These are phyloP conservation scores for Pollenia angustigena DNA, from an alignment of 2,888 invertebrate species.

Conservation along the genomic window DNA sequence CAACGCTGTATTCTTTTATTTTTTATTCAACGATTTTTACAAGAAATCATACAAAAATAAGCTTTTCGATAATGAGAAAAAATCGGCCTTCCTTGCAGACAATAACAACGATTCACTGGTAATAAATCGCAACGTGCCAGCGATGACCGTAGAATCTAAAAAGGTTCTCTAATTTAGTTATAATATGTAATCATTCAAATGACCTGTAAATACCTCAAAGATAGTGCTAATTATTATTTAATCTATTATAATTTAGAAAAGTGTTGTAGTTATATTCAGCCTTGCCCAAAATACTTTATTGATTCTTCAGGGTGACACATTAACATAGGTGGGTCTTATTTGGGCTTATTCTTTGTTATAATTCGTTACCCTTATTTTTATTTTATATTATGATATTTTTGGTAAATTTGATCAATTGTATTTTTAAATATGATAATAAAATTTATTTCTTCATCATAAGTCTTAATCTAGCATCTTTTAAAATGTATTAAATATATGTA, in stretches of 20 bases:
- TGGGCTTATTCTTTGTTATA: no score
- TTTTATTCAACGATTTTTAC: constrained; percentile 96
- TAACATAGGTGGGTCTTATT: no score
- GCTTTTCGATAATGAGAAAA: constrained; percentile 75
- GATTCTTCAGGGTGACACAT: no score
- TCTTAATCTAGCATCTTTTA: no score
- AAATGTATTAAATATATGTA: no score
- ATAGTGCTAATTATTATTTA: constrained; percentile 38
- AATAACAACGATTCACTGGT: constrained; percentile 80
- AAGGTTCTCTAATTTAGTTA: constrained; percentile 50
- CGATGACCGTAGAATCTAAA: constrained; percentile 16
- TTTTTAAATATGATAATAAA: no score
- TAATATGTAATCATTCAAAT: constrained; percentile 4
- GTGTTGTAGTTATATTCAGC: background rate
- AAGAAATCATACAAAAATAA: constrained; percentile 88
- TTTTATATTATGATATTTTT: no score
- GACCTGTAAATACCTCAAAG: constrained; percentile 66
- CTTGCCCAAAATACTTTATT: background rate
- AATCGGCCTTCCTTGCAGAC: constrained; percentile 36
- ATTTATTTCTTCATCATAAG: no score
- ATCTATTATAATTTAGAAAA: background rate
- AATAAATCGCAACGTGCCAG: constrained; percentile 77
- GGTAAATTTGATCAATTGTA: no score
- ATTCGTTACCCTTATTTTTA: no score
- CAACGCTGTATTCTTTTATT: constrained; percentile 96